Evolutionary conservation across 2,888 invertebrate species (phyloP).

Genomic region (Hetaerina titia): DNA sequence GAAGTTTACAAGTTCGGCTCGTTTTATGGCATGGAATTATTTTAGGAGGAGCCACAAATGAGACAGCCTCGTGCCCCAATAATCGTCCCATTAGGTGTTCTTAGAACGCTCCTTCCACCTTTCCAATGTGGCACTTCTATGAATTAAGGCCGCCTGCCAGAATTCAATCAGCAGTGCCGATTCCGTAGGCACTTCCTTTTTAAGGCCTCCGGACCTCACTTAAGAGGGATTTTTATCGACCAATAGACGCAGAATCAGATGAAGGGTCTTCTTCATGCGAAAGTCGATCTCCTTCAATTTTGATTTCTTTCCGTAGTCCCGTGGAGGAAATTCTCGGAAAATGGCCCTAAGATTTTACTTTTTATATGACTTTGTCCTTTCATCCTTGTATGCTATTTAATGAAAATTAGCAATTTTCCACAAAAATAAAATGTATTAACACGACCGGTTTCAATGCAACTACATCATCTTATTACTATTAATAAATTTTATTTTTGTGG

Average conservation of each 20-base stretch:
- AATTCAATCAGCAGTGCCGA: background rate
- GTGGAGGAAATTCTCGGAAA: background rate
- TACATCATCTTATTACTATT: no score
- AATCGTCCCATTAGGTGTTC: background rate
- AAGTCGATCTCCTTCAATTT: background rate
- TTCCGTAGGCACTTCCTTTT: background rate
- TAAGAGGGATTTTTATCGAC: background rate
- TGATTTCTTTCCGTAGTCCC: background rate
- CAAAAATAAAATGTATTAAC: no score
- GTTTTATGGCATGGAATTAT: background rate
- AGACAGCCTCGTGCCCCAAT: background rate
- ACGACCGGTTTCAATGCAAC: no score
- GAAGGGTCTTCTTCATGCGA: background rate
- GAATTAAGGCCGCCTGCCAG: background rate
- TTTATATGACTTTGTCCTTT: background rate
- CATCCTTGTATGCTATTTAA: background rate
- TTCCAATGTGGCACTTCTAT: background rate
- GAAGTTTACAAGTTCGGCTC: background rate
- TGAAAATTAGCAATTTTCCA: no score
- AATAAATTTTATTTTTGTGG: no score
- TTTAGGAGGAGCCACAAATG: background rate
- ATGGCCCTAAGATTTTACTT: background rate
- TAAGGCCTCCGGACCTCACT: background rate
- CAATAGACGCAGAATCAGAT: background rate
- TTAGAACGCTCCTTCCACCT: background rate